Evolutionary conservation across 2,888 invertebrate genomes (phyloP).

Genomic region (Polietes domitor): DNA sequence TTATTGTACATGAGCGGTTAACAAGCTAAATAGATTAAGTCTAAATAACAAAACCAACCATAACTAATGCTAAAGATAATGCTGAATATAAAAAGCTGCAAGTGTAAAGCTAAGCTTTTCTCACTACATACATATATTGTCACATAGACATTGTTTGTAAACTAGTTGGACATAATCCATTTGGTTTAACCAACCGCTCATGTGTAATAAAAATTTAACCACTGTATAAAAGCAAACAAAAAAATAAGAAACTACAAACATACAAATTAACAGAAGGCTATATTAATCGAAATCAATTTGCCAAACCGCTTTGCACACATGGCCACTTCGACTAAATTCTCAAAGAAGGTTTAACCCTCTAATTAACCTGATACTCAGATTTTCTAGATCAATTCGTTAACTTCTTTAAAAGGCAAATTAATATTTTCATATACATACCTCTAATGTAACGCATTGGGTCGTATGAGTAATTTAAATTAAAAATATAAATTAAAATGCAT

Average conservation of each 20-base stretch:
- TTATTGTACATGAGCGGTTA: slow-evolving; percentile 34
- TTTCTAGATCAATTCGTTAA: too few relatives aligned
- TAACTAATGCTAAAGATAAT: slow-evolving; percentile 8
- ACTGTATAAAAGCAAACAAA: slow-evolving; percentile 55
- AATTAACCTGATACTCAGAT: too few relatives aligned
- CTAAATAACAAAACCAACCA: neutral
- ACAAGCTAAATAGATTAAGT: slow-evolving; percentile 38
- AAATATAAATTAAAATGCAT: too few relatives aligned
- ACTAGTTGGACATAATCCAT: neutral
- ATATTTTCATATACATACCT: too few relatives aligned
- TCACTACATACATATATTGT: neutral
- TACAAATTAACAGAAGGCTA: slow-evolving; percentile 54
- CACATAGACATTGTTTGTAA: neutral
- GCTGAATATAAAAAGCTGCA: slow-evolving; percentile 11
- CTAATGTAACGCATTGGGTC: too few relatives aligned
- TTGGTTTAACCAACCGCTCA: slow-evolving; percentile 32
- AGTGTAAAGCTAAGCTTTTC: neutral
- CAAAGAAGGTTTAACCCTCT: too few relatives aligned
- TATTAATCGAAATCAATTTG: too few relatives aligned
- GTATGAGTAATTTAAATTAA: too few relatives aligned
- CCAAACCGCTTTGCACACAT: slow-evolving; percentile 7
- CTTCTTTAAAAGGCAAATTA: too few relatives aligned
- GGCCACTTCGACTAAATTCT: too few relatives aligned
- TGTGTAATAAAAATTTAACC: slow-evolving; percentile 41
- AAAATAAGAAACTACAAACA: neutral